Percentiles rank a stretch among this genome's conserved stretches.
These are phyloP conservation scores for Taurulus bubalis DNA, from an alignment of 2,113 vertebrate species.

Conservation along the genomic window DNA sequence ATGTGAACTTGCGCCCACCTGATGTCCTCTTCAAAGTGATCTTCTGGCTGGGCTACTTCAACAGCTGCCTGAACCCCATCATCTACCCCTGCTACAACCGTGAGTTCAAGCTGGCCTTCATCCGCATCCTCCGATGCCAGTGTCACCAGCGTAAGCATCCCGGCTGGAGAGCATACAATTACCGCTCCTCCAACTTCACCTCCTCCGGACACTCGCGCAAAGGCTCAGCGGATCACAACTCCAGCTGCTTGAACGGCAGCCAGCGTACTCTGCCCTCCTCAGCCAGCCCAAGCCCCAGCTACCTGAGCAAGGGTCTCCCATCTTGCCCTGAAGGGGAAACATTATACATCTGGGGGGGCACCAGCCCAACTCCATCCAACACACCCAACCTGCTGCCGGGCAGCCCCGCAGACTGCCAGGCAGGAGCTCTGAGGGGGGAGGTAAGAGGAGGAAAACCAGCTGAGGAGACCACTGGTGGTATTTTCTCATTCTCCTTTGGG, in stretches of 20 bases:
- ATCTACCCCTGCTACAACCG: conserved; percentile 98
- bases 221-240: conserved; percentile 87
- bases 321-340: conserved; percentile 85
- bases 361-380: conserved; percentile 57
- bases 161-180: conserved; percentile 89
- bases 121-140: conserved; percentile 92
- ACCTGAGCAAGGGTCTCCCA: conserved; percentile 81
- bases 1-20: conserved; percentile 89
- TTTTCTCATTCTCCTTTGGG: conserved; percentile 73
- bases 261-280: conserved; percentile 89
- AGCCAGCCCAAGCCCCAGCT: conserved; percentile 83
- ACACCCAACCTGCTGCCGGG: conserved; percentile 80
- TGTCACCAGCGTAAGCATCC: conserved; percentile 88
- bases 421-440: conserved; percentile 37
- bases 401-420: conserved; percentile 72
- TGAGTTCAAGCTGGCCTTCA: conserved; percentile 97
- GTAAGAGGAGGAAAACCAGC: conserved; percentile 23
- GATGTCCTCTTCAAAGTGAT: conserved; percentile 94
- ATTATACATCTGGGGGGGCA: conserved; percentile 81
- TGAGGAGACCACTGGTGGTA: conserved; percentile 25
- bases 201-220: conserved; percentile 87
- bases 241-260: conserved; percentile 90
- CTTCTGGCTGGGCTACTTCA: conserved; percentile 99
- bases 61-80: conserved; percentile 98
- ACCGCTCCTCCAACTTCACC: conserved; percentile 88